Evolutionary conservation across 2,113 vertebrate species (phyloP).

Genomic region (Myotis davidii): DNA sequence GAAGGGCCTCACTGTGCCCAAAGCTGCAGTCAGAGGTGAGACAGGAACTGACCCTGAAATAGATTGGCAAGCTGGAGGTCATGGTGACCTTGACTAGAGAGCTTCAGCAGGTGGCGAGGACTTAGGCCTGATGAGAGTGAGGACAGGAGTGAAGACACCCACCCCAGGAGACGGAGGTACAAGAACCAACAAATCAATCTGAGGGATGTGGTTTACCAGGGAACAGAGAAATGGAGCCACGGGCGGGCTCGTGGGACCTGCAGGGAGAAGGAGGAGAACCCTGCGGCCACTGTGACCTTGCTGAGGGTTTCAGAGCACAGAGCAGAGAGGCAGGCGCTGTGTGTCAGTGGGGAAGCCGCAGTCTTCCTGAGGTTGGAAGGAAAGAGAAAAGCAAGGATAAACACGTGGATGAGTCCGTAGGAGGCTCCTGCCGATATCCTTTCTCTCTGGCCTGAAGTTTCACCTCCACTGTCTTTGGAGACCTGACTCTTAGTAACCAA

Average conservation of each 20-base stretch:
- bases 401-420: neutral
- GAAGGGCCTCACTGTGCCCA: neutral
- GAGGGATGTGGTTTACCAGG: neutral
- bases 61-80: neutral
- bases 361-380: neutral
- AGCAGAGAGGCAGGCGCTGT: fast-evolving
- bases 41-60: neutral
- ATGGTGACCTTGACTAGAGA: neutral
- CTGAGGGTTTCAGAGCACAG: neutral
- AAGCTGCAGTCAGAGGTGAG: neutral
- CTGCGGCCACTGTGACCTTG: neutral
- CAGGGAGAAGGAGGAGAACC: neutral
- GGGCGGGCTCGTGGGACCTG: neutral
- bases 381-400: neutral
- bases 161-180: fast-evolving
- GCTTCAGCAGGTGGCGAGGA: neutral
- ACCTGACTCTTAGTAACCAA: neutral
- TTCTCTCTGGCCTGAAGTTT: neutral
- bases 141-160: neutral
- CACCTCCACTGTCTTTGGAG: neutral
- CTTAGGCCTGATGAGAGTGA: neutral
- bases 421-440: neutral
- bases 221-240: neutral
- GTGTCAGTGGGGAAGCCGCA: neutral
- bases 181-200: neutral